These are phyloP conservation scores for Diacarnus erythraeanus DNA, from an alignment of 37 sponge, comb jelly and placozoan genomes.

Conservation along the genomic window DNA sequence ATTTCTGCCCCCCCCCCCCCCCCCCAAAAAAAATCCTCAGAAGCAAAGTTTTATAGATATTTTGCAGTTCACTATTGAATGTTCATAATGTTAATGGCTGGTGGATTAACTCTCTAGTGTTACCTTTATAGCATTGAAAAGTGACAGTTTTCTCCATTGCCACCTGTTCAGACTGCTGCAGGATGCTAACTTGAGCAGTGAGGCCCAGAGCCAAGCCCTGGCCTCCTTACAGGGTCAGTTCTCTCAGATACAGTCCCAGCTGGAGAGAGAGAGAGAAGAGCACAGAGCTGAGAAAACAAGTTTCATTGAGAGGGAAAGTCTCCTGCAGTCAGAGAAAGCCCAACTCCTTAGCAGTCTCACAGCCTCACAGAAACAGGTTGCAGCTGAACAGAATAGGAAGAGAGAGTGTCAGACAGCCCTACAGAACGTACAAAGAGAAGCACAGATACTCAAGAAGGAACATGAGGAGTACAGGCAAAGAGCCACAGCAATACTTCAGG, in stretches of 20 bases:
- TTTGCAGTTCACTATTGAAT: too few relatives aligned
- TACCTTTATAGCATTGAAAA: too few relatives aligned
- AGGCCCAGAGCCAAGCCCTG: conserved; percentile 54
- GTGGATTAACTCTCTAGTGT: too few relatives aligned
- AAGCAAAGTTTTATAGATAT: too few relatives aligned
- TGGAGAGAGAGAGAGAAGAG: conserved; percentile 29
- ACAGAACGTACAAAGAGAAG: conserved; percentile 26
- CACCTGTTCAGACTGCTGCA: conserved; percentile 40
- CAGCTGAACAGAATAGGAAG: conserved; percentile 11
- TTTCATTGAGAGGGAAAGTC: conserved; percentile 35
- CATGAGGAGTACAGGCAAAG: conserved; percentile 74
- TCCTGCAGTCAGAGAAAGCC: conserved; percentile 15
- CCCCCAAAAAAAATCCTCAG: too few relatives aligned
- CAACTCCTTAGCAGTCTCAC: conserved; percentile 25
- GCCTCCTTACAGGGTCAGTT: conserved; percentile 44
- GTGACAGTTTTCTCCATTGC: too few relatives aligned
- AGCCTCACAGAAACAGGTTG: conserved; percentile 32
- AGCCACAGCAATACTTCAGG: conserved; percentile 77
- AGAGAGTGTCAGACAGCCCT: conserved; percentile 30
- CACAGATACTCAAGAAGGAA: conserved; percentile 37
- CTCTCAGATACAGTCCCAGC: conserved; percentile 6
- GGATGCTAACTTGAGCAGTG: conserved; percentile 66
- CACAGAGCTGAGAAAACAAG: conserved; percentile 3
- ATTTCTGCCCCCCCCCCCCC: too few relatives aligned
- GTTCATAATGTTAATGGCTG: too few relatives aligned